phyloP scores from a whole-genome alignment of 1,140 invertebrate genomes.

The Pogonus chalceus region DNA sequence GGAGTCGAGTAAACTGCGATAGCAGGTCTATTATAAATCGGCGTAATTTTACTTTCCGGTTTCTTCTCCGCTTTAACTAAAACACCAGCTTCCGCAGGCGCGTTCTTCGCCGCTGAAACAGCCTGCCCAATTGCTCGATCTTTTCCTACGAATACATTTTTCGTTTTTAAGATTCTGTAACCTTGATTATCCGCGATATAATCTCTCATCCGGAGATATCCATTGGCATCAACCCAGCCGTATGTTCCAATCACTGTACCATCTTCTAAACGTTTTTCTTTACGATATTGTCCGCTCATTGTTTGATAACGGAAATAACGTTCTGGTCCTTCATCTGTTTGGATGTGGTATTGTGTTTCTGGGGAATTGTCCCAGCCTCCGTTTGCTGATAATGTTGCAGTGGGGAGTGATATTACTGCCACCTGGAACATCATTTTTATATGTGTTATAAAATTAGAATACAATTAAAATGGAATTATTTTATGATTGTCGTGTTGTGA shows the following conservation, averaged over 20 bases:
- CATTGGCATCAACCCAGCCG: conserved; percentile 75
- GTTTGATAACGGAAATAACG: conserved; percentile 80
- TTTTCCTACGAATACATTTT: conserved; percentile 65
- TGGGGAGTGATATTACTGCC: conserved; percentile 12
- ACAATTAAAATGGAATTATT: neutral
- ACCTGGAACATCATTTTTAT: conserved; percentile 16
- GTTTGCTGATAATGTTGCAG: conserved; percentile 12
- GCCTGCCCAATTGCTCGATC: conserved; percentile 56
- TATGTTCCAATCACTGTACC: conserved; percentile 68
- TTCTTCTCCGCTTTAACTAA: conserved; percentile 37
- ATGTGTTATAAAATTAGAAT: neutral
- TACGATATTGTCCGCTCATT: conserved; percentile 76
- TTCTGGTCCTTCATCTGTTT: conserved; percentile 82
- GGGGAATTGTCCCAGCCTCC: conserved; percentile 47
- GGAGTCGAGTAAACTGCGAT: conserved; percentile 16
- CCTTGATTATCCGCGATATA: conserved; percentile 75
- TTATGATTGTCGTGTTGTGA: neutral
- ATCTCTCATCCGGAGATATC: conserved; percentile 68
- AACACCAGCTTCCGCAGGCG: conserved; percentile 51
- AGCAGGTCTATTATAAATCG: neutral
- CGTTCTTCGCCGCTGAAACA: conserved; percentile 56
- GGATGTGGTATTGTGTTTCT: conserved; percentile 73
- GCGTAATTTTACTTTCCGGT: neutral
- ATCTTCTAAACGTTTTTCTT: conserved; percentile 73
- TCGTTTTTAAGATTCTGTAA: conserved; percentile 69